Evolutionary conservation across 2,113 vertebrate species (phyloP), one percentile per base, ranked within the genome.

Genomic region (Alaudala cheleensis): DNA sequence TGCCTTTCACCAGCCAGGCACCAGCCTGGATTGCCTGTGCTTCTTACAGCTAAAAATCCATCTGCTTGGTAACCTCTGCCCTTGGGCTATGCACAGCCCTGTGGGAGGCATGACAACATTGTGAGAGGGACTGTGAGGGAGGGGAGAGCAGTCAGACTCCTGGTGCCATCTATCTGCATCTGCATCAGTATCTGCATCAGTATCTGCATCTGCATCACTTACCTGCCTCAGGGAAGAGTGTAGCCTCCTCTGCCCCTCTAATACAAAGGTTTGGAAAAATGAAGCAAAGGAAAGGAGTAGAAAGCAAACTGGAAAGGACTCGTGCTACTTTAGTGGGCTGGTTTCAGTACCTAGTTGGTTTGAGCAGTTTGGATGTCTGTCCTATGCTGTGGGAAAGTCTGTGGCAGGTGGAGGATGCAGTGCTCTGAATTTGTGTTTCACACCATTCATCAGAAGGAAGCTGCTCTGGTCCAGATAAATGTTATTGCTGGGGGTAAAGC

Each of bases 391-490:
- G 11, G 34, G 10, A 65, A 40, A 8, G 2, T 6, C 74, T 39
- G 21, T 70, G 23, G 21, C 10, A 77, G 67, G 34, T 2, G 0
- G 0, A 78, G 47, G 25, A 45, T 12, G 24, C 14, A 15, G 28
- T 15, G 39, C 39, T 71, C 60, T 62, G n/a, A 2, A 5, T 21
- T 23, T 56, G 22, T 39, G 10, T 79, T 78, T 91, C 4, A 2
- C 33, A 37, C 31, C 3, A 1, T 31, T 58, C 29, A 11, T 58
- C 61, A 50, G 34, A 54, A n/a, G 20, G 23, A 54, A 78, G 10
- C 9, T 1, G 0, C 56, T 54, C 22, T 74, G 7, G 0, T 53
- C 2, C 23, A 70, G 51, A 20, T 13, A 26, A 33, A 17, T 26
- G 47, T 34, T 61, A 66, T 17, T 6, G 4, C 73, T 71, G 50